phyloP scores from a whole-genome alignment of 2,113 vertebrate genomes.

The Vidua macroura region DNA sequence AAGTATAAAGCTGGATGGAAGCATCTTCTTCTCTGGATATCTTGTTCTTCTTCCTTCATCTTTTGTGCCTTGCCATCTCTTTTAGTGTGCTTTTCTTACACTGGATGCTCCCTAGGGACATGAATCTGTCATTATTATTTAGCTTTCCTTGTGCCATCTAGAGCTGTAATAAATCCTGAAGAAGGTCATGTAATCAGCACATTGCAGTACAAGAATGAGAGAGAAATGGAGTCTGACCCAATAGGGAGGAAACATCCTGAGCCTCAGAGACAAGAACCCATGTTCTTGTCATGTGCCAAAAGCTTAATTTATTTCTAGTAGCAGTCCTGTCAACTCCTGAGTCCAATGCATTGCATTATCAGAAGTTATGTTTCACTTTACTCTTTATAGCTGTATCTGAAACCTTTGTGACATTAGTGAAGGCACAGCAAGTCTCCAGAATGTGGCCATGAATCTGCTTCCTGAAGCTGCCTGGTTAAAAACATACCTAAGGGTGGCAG shows the following conservation, averaged over 20 bases:
- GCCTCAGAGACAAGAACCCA: background rate
- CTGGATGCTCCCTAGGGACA: background rate
- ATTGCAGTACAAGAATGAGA: background rate
- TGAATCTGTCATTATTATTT: conserved; percentile 5
- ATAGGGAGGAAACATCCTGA: background rate
- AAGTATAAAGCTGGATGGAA: background rate
- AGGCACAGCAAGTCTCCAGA: background rate
- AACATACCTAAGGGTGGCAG: accelerated
- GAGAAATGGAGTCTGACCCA: background rate
- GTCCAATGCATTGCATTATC: background rate
- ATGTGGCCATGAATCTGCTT: background rate
- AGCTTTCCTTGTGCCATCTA: background rate
- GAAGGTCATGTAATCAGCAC: background rate
- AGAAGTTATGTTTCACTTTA: background rate
- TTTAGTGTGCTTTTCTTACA: background rate
- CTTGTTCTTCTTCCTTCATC: background rate
- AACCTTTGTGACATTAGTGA: background rate
- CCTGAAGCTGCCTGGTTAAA: background rate
- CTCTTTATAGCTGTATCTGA: background rate
- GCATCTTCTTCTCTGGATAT: background rate
- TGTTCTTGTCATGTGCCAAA: background rate
- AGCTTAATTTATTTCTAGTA: background rate
- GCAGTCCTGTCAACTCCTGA: background rate
- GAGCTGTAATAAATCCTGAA: background rate
- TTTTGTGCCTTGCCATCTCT: background rate